phyloP scores from a whole-genome alignment of 2,888 invertebrate genomes.

The Pecten maximus region DNA sequence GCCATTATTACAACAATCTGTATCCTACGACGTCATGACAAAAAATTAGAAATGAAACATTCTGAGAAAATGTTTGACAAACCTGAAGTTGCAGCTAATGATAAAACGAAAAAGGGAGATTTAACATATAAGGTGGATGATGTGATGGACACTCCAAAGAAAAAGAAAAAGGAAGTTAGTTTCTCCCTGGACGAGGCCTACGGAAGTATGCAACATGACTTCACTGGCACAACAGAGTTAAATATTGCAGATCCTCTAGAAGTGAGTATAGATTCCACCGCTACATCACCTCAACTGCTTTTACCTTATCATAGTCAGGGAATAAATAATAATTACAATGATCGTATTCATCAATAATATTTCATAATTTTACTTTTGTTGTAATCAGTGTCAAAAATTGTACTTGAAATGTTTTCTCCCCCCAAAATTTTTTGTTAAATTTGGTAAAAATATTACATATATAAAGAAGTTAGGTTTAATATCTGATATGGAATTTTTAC shows the following conservation, averaged over 20 bases:
- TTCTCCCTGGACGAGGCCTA: conserved; percentile 49
- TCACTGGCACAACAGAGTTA: not conserved
- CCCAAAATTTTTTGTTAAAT: no score
- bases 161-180: conserved; percentile 46
- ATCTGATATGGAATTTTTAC: no score
- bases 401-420: no score
- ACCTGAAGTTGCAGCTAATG: not conserved
- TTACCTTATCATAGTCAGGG: no score
- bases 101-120: not conserved
- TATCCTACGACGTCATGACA: conserved; percentile 58
- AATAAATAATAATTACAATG: no score
- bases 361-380: no score
- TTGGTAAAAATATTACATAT: no score
- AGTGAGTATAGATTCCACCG: not conserved
- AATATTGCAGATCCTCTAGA: not conserved
- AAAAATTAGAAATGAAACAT: conserved; percentile 37
- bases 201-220: conserved; percentile 49
- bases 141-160: conserved; percentile 31
- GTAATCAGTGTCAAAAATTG: no score
- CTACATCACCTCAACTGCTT: not conserved
- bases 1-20: conserved; percentile 64
- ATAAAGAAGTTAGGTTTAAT: no score
- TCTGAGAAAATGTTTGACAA: conserved; percentile 26
- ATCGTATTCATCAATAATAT: no score
- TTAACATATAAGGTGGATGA: conserved; percentile 21